Evolutionary conservation across 2,113 vertebrate genomes (phyloP), one percentile per base, ranked within the genome.

Genomic region (Pelusios castaneus): DNA sequence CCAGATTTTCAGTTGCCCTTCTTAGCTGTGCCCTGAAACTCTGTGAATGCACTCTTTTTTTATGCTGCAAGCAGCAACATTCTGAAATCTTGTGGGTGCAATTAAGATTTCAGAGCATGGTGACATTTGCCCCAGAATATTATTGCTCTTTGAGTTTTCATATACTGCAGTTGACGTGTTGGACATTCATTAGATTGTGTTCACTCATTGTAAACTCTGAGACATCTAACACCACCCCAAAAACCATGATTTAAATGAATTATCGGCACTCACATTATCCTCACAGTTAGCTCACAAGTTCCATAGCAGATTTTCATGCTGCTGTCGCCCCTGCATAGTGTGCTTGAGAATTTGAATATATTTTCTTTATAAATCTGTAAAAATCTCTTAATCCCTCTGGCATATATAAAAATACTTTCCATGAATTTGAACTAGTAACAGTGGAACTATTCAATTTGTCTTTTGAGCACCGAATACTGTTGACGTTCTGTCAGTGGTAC

Each of bases 101-200:
- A 94, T 97, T 94, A 95, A 90, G 77, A 93, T 92, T 94, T 95
- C 22, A 19, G 88, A 96, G 45, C 49, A 73, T 89, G 84, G 84
- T 93, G 82, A 91, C 95, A 96, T 79, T 93, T 88, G 82, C 29
- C 70, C 47, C 82, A 84, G 86, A 94, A 89, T 89, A 67, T 54
- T 12, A 3, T 16, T 91, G 84, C 89, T 90, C 63, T 34, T 24
- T 56, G 41, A 67, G n/a, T 38, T 67, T 67, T 67, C 63, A n/a
- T 88, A 43, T 94, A 24, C 78, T 84, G 16, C 80, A 82, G 78
- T 47, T 91, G 93, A 79, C 80, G 41, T 92, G 89, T 76, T 96
- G 84, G 86, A 79, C 80, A 88, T 87, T 56, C 80, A 56, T 47
- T 79, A 76, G n/a, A 67, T 80, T 84, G 83, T 16, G 85, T 92